Evolutionary conservation across 2,888 invertebrate genomes (phyloP).

Genomic region (Gortyna flavago): DNA sequence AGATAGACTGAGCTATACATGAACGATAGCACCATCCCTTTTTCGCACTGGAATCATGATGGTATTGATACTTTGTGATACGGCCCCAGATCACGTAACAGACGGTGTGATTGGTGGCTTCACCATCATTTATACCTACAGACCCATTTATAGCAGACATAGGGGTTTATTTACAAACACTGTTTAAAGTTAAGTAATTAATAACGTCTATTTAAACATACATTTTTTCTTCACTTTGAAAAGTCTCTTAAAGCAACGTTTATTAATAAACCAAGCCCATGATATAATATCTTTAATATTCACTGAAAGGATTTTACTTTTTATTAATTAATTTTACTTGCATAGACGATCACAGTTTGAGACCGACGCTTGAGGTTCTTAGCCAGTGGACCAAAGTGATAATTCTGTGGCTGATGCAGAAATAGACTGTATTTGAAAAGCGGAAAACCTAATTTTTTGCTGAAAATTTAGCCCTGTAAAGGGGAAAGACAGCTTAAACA

Average conservation of each 20-base stretch:
- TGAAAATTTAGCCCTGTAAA: neutral
- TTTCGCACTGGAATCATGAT: neutral
- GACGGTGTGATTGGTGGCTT: neutral
- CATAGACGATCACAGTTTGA: neutral
- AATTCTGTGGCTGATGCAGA: neutral
- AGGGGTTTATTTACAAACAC: neutral
- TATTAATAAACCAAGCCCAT: neutral
- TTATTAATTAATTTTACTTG: no score
- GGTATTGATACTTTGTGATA: neutral
- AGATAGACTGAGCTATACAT: neutral
- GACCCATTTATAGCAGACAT: neutral
- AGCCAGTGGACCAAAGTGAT: constrained; percentile 11
- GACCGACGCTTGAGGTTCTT: neutral
- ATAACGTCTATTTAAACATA: neutral
- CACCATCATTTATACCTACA: neutral
- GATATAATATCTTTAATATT: neutral
- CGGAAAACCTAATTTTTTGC: constrained; percentile 5
- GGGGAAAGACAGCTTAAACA: neutral
- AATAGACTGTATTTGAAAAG: constrained; percentile 18
- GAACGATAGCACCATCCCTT: neutral
- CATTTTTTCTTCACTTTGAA: neutral
- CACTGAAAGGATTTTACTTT: neutral
- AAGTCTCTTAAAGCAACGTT: neutral
- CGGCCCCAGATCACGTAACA: no score
- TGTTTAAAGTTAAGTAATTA: neutral